Conservation (phyloP, 2,888 invertebrate genomes). For the Amphipoea oculea region DNA sequence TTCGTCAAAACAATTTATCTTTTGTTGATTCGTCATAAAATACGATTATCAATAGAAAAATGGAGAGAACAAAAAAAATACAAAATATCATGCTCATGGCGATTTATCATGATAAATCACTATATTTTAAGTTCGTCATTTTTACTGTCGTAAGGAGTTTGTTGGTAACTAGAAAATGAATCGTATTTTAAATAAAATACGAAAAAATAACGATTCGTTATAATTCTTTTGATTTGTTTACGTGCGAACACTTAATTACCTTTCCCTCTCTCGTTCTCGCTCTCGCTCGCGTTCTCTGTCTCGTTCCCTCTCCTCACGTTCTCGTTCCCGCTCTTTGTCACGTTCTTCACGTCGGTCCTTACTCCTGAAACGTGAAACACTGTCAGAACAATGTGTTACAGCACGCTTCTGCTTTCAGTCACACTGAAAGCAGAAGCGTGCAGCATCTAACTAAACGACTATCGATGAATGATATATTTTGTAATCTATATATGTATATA, state of each 20-base stretch:
- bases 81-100: not conserved
- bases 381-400: not conserved
- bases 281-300: constrained; percentile 78
- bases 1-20: not conserved
- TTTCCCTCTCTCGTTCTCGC: constrained; percentile 83
- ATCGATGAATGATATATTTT: no score
- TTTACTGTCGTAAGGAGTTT: not conserved
- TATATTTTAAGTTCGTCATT: not conserved
- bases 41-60: not conserved
- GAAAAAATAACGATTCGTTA: not conserved
- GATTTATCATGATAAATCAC: not conserved
- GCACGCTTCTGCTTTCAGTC: not conserved
- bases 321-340: constrained; percentile 80
- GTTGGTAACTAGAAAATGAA: no score
- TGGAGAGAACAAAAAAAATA: not conserved
- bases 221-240: not conserved
- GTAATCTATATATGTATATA: no score
- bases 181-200: not conserved
- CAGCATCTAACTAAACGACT: not conserved
- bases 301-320: constrained; percentile 76
- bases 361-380: constrained; percentile 51
- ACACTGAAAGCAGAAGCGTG: no score
- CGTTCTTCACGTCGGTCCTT: constrained; percentile 74
- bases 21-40: not conserved
- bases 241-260: constrained; percentile 15